A percentile compares a stretch with the other conserved stretches of the same genome.
Conservation (phyloP, 2,113 vertebrate genomes). For the Phaethon lepturus region DNA sequence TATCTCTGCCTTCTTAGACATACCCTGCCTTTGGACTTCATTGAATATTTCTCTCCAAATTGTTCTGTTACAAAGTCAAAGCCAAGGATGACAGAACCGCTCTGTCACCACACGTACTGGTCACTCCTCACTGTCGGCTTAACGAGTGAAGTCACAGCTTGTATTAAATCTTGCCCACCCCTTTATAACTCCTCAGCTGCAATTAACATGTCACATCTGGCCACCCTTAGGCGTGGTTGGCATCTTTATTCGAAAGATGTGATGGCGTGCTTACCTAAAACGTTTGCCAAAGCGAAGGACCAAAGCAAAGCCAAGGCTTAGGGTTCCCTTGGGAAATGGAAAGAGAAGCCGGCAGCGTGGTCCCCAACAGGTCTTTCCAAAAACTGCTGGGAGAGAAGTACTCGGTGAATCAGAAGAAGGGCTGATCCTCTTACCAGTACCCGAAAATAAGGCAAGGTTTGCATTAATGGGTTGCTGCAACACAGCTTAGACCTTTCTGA, state of each 20-base stretch:
- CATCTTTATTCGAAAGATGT: background rate
- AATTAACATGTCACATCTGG: constrained; percentile 11
- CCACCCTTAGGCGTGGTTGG: background rate
- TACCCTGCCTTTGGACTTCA: background rate
- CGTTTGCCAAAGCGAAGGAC: background rate
- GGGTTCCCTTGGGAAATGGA: background rate
- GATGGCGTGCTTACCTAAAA: background rate
- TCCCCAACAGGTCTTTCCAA: background rate
- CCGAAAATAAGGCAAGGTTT: background rate
- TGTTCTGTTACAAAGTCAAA: background rate
- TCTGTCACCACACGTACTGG: background rate
- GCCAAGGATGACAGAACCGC: background rate
- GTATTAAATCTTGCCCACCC: background rate
- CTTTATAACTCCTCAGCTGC: background rate
- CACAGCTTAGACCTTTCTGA: background rate
- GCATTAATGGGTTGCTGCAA: background rate
- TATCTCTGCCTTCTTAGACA: background rate
- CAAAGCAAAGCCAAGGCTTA: background rate
- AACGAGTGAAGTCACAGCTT: background rate
- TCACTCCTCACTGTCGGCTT: background rate
- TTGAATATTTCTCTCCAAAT: background rate
- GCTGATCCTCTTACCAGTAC: background rate
- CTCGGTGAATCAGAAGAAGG: background rate
- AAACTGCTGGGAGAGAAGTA: background rate
- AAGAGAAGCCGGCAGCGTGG: background rate